Conservation (phyloP, 2,888 invertebrate species). For the Prosapia bicincta region DNA sequence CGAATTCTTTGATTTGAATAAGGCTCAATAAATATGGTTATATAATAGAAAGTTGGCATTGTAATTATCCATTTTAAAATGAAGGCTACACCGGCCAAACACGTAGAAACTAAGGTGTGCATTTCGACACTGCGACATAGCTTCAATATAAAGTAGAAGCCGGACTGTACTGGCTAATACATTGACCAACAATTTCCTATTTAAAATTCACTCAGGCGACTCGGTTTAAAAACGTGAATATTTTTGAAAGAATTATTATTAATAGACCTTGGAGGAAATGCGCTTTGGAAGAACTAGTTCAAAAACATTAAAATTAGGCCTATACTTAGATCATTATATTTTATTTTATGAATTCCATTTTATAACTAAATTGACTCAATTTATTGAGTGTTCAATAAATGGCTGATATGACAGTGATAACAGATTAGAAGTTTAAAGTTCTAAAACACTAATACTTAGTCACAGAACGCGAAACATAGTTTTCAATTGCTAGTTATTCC, state of each 20-base stretch:
- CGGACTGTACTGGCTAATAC: neutral
- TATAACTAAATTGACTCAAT: too few relatives aligned
- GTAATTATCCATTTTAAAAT: neutral
- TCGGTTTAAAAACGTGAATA: slow-evolving; percentile 14
- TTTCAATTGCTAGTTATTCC: too few relatives aligned
- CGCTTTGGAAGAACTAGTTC: too few relatives aligned
- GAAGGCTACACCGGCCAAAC: slow-evolving; percentile 2
- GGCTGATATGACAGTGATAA: too few relatives aligned
- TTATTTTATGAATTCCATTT: too few relatives aligned
- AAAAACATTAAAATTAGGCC: too few relatives aligned
- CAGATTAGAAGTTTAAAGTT: too few relatives aligned
- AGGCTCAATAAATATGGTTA: neutral
- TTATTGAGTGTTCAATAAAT: too few relatives aligned
- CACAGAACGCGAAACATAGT: too few relatives aligned
- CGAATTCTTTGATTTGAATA: too few relatives aligned
- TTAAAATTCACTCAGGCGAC: neutral
- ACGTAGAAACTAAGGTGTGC: neutral
- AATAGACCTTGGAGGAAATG: slow-evolving; percentile 33
- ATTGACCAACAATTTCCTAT: neutral
- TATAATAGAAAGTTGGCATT: slow-evolving; percentile 2
- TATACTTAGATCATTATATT: too few relatives aligned
- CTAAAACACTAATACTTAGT: too few relatives aligned
- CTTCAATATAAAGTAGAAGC: neutral
- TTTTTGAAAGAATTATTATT: neutral
- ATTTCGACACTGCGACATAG: neutral